phyloP scores from a whole-genome alignment of 2,888 invertebrate genomes.

The Sisyra terminalis region DNA sequence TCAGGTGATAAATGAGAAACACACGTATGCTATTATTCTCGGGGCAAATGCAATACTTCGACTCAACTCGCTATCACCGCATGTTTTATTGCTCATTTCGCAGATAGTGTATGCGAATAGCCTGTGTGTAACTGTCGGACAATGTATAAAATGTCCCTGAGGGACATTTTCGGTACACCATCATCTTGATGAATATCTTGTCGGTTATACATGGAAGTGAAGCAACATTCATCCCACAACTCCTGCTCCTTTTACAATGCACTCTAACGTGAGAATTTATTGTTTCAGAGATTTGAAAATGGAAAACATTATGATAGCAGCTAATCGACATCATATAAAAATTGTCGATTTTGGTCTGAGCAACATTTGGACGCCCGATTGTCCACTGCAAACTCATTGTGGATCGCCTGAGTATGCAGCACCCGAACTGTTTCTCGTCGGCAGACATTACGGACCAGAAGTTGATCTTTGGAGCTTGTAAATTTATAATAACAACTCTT shows the following conservation, averaged over 20 bases:
- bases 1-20: too few relatives aligned
- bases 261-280: background rate
- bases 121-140: too few relatives aligned
- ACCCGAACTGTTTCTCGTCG: slow-evolving; percentile 54
- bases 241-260: too few relatives aligned
- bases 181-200: too few relatives aligned
- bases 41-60: too few relatives aligned
- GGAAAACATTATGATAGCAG: slow-evolving; percentile 62
- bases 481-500: slow-evolving; percentile 18
- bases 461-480: slow-evolving; percentile 67
- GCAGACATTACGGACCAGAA: slow-evolving; percentile 54
- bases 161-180: too few relatives aligned
- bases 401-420: slow-evolving; percentile 69
- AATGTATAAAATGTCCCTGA: too few relatives aligned
- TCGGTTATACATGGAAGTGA: background rate
- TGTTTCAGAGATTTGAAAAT: slow-evolving; percentile 54
- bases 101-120: too few relatives aligned
- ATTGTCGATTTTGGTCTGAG: slow-evolving; percentile 65
- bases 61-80: too few relatives aligned
- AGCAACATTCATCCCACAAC: too few relatives aligned
- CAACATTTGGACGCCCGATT: slow-evolving; percentile 41
- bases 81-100: too few relatives aligned
- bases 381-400: slow-evolving; percentile 54
- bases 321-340: slow-evolving; percentile 48
- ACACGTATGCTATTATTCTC: too few relatives aligned